A percentile compares a stretch with the other conserved stretches of the same genome.
Evolutionary conservation across 1,140 invertebrate genomes (phyloP).

Genomic region (Musca vetustissima): DNA sequence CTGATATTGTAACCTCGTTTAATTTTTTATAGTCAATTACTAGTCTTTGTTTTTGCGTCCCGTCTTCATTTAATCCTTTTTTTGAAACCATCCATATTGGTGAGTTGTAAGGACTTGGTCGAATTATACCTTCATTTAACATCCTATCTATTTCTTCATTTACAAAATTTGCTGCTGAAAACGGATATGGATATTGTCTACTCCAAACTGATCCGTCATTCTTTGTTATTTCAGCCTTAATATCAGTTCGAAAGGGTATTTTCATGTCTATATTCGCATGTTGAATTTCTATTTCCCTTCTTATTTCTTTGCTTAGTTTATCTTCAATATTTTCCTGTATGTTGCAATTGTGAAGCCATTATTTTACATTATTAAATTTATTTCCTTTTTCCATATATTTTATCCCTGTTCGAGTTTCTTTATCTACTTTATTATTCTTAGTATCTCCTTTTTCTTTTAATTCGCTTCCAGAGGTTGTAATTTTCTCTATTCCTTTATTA

Average conservation of each 20-base stretch:
- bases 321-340: not conserved
- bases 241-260: not conserved
- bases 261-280: not conserved
- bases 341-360: too few species aligned
- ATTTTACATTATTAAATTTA: not conserved
- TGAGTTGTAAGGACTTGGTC: conserved; percentile 17
- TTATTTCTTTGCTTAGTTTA: not conserved
- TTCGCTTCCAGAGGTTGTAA: not conserved
- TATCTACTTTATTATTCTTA: too few species aligned
- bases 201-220: conserved; percentile 10
- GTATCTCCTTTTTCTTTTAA: too few species aligned
- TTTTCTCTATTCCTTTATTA: not conserved
- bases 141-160: conserved; percentile 22
- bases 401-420: not conserved
- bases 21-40: conserved; percentile 23
- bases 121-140: conserved; percentile 18
- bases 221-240: conserved; percentile 6
- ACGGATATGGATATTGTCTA: conserved; percentile 20
- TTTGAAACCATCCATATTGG: conserved; percentile 22
- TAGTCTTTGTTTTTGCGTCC: conserved; percentile 5
- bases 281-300: not conserved
- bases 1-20: conserved; percentile 26
- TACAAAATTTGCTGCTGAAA: conserved; percentile 7
- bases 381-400: not conserved
- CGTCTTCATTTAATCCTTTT: conserved; percentile 20